These are phyloP conservation scores for Anoplolepis gracilipes DNA, from an alignment of 1,140 invertebrate species.

Conservation along the genomic window DNA sequence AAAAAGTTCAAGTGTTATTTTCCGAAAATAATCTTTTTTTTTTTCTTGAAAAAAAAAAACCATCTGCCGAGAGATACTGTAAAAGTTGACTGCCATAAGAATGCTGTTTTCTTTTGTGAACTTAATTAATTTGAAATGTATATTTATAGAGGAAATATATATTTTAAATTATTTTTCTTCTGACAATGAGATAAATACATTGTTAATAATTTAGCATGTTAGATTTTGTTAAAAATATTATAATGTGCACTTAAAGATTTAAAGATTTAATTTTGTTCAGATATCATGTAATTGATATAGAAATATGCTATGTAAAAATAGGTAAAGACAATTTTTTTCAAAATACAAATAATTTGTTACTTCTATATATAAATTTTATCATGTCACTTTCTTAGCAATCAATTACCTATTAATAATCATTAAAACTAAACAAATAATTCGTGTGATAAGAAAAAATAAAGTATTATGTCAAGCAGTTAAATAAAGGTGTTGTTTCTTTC, in stretches of 20 bases:
- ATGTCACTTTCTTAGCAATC: background rate
- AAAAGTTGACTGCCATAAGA: background rate
- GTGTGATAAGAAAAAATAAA: background rate
- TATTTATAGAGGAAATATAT: no score
- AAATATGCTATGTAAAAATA: no score
- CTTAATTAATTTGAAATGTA: no score
- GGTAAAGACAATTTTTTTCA: no score
- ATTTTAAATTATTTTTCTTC: no score
- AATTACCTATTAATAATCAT: no score
- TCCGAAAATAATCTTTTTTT: background rate
- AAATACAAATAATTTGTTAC: background rate
- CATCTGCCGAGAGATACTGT: background rate
- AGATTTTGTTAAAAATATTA: no score
- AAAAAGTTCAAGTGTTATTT: background rate
- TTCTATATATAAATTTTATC: background rate
- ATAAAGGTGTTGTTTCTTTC: background rate
- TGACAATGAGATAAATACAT: no score
- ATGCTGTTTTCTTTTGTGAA: background rate
- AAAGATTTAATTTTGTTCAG: no score
- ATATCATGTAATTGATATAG: no score
- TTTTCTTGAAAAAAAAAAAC: background rate
- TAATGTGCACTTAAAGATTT: no score
- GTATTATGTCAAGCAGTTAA: constrained; percentile 4
- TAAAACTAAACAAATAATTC: constrained; percentile 2
- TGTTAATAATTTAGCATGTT: no score